A percentile compares a stretch with the other conserved stretches of the same genome.
These are phyloP conservation scores for Notoglanidium macrostoma DNA, from an alignment of 2,797 vertebrate species.

Conservation along the genomic window DNA sequence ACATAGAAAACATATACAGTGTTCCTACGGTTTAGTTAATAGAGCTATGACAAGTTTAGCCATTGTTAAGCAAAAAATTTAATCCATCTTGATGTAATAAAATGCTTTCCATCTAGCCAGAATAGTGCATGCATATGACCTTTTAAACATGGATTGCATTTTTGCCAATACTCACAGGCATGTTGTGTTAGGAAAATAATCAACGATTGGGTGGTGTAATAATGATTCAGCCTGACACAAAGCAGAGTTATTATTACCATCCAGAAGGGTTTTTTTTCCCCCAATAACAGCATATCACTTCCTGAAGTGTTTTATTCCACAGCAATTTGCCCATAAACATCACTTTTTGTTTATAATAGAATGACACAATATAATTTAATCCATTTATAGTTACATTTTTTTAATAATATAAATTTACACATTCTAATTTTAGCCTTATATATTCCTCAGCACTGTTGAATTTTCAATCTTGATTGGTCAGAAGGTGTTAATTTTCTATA, in stretches of 20 bases:
- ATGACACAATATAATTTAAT: neutral
- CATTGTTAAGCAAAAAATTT: neutral
- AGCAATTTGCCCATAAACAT: neutral
- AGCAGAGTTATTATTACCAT: neutral
- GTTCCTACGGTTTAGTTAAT: neutral
- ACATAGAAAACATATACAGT: neutral
- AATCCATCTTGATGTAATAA: neutral
- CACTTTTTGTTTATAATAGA: neutral
- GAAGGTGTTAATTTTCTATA: neutral
- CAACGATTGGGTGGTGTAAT: neutral
- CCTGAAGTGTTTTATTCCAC: neutral
- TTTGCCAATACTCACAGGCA: neutral
- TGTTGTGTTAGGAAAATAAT: neutral
- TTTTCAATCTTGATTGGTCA: neutral
- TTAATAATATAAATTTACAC: neutral
- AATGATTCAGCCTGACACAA: neutral
- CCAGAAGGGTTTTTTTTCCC: neutral
- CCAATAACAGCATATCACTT: neutral
- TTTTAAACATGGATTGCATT: neutral
- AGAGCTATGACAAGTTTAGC: neutral
- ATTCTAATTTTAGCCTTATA: neutral
- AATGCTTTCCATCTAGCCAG: neutral
- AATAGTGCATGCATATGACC: too few species aligned
- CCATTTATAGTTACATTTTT: neutral
- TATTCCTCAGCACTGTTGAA: neutral